These are phyloP conservation scores for Therioaphis trifolii DNA, from an alignment of 2,888 invertebrate species.

Conservation along the genomic window DNA sequence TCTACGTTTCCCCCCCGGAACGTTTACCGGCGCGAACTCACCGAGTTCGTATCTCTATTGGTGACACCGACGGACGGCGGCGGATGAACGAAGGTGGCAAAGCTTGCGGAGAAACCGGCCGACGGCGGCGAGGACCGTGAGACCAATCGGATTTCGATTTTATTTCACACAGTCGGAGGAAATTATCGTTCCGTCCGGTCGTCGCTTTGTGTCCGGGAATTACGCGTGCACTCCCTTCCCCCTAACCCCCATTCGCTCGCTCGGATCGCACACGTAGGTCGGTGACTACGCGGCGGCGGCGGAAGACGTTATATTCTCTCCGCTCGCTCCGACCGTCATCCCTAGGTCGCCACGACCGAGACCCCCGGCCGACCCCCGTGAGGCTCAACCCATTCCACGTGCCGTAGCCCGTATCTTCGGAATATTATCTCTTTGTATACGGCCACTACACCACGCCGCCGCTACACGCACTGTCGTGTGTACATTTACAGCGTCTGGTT, in stretches of 20 bases:
- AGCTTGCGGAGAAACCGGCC: not conserved
- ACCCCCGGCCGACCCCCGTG: not conserved
- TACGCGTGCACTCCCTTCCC: too few species aligned
- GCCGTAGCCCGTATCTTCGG: not conserved
- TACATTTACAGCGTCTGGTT: not conserved
- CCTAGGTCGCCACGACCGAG: too few species aligned
- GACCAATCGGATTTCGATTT: conserved; percentile 37
- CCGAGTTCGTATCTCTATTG: not conserved
- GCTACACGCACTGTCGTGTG: too few species aligned
- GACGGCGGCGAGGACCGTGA: not conserved
- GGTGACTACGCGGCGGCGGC: not conserved
- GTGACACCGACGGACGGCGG: not conserved
- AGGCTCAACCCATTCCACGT: not conserved
- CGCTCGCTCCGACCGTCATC: too few species aligned
- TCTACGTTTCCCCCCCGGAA: too few species aligned
- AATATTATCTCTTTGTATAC: conserved; percentile 23
- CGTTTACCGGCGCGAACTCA: too few species aligned
- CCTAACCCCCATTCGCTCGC: too few species aligned
- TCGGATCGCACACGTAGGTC: too few species aligned
- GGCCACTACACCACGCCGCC: not conserved
- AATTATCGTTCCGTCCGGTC: conserved; percentile 17
- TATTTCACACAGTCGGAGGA: conserved; percentile 12
- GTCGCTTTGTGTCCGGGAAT: conserved; percentile 17
- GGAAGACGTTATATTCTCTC: conserved; percentile 23
- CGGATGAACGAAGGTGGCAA: not conserved